Evolutionary conservation across 2,797 vertebrate genomes (phyloP), one percentile per base, ranked within the genome.

Genomic region (Esox lucius): DNA sequence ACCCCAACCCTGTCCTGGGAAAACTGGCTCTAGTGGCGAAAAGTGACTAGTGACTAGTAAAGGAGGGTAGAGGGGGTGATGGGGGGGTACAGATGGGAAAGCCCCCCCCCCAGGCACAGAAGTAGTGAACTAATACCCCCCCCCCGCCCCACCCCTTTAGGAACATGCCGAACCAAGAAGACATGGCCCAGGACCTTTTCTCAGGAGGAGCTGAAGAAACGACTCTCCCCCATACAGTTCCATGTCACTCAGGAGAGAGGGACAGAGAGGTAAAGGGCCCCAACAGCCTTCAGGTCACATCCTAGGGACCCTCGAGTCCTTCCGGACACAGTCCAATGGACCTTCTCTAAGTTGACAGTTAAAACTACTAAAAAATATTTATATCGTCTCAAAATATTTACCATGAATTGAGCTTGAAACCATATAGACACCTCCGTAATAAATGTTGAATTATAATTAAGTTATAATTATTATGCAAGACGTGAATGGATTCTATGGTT

Each of bases 241-340:
- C 96, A 96, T 77, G 95, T 99, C 71, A 99, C 98, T 88, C 98
- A 99, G 92, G 96, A 99, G 89, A 96, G 95, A 87, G 98, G 96
- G 72, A 99, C 98, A 0, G 98, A 99, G 91, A 97, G 96, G 98
- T 98, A 87, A 84, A 72, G 68, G 39, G 16, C 2, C 73, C 15
- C 39, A 12, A 12, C 56, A 24, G 6, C 12, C 11, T 11, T 15
- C 12, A 16, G 2, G 1, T 49, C 19, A 56, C 19, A 56, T 5
- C 19, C 2, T 6, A n/a, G 51, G 49, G 0, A 3, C 12, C 48
- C 48, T 16, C 48, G 15, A 49, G 16, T 12, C 48, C 16, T 13
- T 13, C 2, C 15, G 5, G 16, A n/a, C 13, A 53, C 17, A n/a
- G 51, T 53, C 51, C 51, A 53, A 7, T 17, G 17, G 35, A 53